These are phyloP conservation scores for Thumatha senex DNA, from an alignment of 2,888 invertebrate genomes.

Conservation along the genomic window DNA sequence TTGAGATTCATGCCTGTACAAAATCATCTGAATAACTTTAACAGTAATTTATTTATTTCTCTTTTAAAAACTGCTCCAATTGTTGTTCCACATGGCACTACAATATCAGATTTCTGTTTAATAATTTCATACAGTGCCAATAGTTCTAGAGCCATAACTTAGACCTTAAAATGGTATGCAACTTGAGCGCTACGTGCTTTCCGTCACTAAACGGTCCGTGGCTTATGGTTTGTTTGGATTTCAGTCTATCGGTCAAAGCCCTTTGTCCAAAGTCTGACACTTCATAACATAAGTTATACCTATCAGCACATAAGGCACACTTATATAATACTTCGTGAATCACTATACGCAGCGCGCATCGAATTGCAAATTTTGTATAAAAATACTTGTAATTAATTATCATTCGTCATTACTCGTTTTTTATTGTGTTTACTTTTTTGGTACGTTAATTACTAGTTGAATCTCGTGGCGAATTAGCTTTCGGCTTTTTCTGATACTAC, in stretches of 20 bases:
- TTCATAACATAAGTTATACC: slow-evolving; percentile 15
- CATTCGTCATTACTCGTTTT: slow-evolving; percentile 17
- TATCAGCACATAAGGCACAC: slow-evolving; percentile 12
- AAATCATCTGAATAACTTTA: no score
- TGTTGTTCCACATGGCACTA: not conserved
- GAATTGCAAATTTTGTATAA: slow-evolving; percentile 14
- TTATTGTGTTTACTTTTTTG: slow-evolving; percentile 18
- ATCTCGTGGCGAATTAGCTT: not conserved
- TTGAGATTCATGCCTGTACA: no score
- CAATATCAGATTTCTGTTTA: not conserved
- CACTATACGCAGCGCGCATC: slow-evolving; percentile 5
- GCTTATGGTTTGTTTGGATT: slow-evolving; percentile 60
- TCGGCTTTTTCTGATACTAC: no score
- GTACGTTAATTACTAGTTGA: slow-evolving; percentile 7
- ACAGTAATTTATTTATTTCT: no score
- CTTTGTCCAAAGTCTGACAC: slow-evolving; percentile 27
- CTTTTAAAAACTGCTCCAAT: not conserved
- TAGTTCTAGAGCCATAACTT: slow-evolving; percentile 29
- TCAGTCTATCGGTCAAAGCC: slow-evolving; percentile 43
- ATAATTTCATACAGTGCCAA: slow-evolving; percentile 1
- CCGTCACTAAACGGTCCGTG: slow-evolving; percentile 53
- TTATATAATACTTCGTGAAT: slow-evolving; percentile 6
- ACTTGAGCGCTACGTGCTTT: slow-evolving; percentile 68
- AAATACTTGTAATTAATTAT: slow-evolving; percentile 11
- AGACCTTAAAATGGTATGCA: slow-evolving; percentile 36